Conservation (phyloP, 2,113 vertebrate genomes). For the Nematolebias whitei region DNA sequence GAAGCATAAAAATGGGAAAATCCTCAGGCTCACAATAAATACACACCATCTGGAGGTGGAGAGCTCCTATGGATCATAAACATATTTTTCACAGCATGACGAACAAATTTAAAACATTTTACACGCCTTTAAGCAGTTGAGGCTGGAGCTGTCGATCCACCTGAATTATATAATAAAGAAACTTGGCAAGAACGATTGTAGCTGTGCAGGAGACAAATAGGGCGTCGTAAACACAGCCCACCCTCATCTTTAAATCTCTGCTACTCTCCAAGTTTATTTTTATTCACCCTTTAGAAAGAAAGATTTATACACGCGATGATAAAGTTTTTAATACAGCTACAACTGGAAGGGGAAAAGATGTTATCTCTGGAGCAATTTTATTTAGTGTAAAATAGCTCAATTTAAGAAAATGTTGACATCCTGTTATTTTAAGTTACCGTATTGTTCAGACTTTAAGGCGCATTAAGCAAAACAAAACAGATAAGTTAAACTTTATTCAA, state of each 20-base stretch:
- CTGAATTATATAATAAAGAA: neutral
- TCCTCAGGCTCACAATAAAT: constrained; percentile 3
- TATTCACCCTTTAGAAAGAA: too few species aligned
- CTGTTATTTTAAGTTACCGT: too few species aligned
- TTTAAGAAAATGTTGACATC: too few species aligned
- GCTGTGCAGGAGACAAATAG: neutral
- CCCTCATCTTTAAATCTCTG: constrained; percentile 1
- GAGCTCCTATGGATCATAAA: constrained; percentile 1
- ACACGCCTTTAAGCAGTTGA: constrained; percentile 2
- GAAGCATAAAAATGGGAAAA: constrained; percentile 16
- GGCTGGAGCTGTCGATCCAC: neutral
- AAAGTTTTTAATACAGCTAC: neutral
- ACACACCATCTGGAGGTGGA: neutral
- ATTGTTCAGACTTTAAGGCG: too few species aligned
- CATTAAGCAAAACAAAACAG: too few species aligned
- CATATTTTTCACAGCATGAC: neutral
- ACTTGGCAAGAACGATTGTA: neutral
- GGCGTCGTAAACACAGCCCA: neutral
- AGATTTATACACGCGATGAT: neutral
- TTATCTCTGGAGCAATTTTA: too few species aligned
- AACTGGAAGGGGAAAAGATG: too few species aligned
- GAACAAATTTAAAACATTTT: constrained; percentile 24
- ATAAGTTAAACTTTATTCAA: too few species aligned
- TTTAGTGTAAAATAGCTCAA: too few species aligned
- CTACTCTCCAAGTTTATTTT: neutral